Evolutionary conservation across 2,113 vertebrate species (phyloP), one percentile per base, ranked within the genome.

Genomic region (Eulemur rufifrons): DNA sequence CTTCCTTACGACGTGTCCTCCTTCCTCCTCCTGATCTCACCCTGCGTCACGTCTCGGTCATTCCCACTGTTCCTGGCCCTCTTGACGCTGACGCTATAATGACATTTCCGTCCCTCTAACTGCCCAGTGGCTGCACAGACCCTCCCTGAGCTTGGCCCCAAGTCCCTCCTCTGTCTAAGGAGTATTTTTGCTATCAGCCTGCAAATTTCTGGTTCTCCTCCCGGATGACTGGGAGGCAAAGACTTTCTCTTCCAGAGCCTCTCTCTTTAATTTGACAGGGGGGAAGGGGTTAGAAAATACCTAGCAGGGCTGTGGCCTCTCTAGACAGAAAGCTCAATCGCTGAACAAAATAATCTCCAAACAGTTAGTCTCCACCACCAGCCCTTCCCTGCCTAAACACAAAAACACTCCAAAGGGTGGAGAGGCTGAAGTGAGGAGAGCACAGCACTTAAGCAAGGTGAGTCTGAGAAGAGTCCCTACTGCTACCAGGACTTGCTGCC

Each of bases 1-100:
- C 23, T 17, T 85, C 39, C 32, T 21, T 4, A 25, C 52, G 34
- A 25, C 1, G 10, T 1, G 71, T 11, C 18, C 20, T 45, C 68
- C n/a, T 11, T 15, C 68, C 8, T 64, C 9, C 8, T 6, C n/a
- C 6, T 27, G 37, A 6, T 7, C 47, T 52, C 59, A 42, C 12
- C 18, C 13, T 20, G 11, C 0, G 10, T 25, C 0, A 8, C 0
- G 3, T 18, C 12, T 52, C 71, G 69, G 32, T 14, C 45, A 8
- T 12, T 45, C 20, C 29, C 23, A 3, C n/a, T 39, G 11, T 34
- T 37, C 73, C 23, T 13, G 9, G 4, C 61, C 37, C 66, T 66
- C 20, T 39, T 13, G 52, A 45, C 37, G 21, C 37, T 8, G 5
- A 11, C 4, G 23, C 69, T 82, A 11, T 4, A 34, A 45, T 0